phyloP scores from a whole-genome alignment of 2,888 invertebrate species.

The Megamerina dolium region DNA sequence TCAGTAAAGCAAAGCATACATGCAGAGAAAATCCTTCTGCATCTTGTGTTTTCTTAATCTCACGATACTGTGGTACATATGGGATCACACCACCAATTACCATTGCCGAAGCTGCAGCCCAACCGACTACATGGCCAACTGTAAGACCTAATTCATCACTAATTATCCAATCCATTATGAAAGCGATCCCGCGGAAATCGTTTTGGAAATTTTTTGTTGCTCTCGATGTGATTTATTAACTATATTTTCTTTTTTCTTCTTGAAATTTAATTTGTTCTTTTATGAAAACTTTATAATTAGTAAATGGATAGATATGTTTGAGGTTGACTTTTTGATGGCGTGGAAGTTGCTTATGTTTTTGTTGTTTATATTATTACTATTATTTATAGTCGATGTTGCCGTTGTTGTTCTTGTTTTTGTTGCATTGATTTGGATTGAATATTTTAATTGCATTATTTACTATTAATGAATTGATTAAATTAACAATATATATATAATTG shows the following conservation, averaged over 20 bases:
- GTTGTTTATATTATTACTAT: no score
- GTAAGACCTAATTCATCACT: conserved; percentile 69
- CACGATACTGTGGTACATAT: conserved; percentile 92
- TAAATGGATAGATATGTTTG: neutral
- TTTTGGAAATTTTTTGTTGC: no score
- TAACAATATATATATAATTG: no score
- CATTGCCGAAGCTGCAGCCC: conserved; percentile 82
- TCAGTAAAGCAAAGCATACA: conserved; percentile 89
- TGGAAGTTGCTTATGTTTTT: no score
- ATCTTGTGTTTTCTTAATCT: conserved; percentile 85
- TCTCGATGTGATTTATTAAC: neutral
- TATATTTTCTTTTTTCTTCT: neutral
- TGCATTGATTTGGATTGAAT: neutral
- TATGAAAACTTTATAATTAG: no score
- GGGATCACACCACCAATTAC: conserved; percentile 93
- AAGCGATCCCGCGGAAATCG: no score
- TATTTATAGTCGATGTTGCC: neutral
- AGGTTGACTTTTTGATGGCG: no score
- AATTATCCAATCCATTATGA: conserved; percentile 69
- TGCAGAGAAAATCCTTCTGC: conserved; percentile 96
- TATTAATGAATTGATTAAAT: no score
- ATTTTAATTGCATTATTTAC: no score
- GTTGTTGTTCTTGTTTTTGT: neutral
- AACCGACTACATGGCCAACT: conserved; percentile 69
- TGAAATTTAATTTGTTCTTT: no score